Percentiles rank a stretch among this genome's conserved stretches.
These are phyloP conservation scores for Pelosia muscerda DNA, from an alignment of 2,888 invertebrate species.

Conservation along the genomic window DNA sequence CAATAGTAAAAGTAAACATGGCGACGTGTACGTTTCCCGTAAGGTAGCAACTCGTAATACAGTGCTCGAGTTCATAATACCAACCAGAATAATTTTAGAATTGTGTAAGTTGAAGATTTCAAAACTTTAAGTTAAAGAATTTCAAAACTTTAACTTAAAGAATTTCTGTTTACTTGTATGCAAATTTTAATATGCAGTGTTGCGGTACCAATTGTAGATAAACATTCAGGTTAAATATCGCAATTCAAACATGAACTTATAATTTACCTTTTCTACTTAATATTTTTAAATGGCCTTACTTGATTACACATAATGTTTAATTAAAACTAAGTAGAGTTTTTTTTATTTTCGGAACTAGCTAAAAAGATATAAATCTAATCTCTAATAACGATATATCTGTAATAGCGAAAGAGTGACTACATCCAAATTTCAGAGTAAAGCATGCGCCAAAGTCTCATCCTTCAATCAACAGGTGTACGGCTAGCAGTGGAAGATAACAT, in stretches of 20 bases:
- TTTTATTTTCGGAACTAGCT: neutral
- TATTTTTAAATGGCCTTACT: neutral
- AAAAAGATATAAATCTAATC: neutral
- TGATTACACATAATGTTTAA: neutral
- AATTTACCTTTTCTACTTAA: neutral
- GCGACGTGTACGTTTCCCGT: neutral
- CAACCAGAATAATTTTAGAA: neutral
- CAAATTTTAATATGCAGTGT: conserved; percentile 5
- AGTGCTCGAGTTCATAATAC: neutral
- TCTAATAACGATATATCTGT: neutral
- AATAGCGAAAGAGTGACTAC: neutral
- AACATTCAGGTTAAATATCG: conserved; percentile 12
- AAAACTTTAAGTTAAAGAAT: neutral
- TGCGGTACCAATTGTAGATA: neutral
- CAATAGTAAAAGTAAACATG: neutral
- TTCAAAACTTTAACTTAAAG: conserved; percentile 4
- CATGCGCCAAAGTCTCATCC: too few relatives aligned
- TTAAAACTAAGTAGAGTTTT: neutral
- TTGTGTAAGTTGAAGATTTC: neutral
- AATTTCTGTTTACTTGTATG: conserved; percentile 4
- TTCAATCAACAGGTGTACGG: too few relatives aligned
- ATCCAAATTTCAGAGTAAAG: neutral
- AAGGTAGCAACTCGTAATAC: neutral
- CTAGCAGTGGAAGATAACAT: too few relatives aligned
- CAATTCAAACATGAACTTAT: conserved; percentile 4